Conservation (phyloP, 2,888 invertebrate genomes). For the Leptarthrus brevirostris region DNA sequence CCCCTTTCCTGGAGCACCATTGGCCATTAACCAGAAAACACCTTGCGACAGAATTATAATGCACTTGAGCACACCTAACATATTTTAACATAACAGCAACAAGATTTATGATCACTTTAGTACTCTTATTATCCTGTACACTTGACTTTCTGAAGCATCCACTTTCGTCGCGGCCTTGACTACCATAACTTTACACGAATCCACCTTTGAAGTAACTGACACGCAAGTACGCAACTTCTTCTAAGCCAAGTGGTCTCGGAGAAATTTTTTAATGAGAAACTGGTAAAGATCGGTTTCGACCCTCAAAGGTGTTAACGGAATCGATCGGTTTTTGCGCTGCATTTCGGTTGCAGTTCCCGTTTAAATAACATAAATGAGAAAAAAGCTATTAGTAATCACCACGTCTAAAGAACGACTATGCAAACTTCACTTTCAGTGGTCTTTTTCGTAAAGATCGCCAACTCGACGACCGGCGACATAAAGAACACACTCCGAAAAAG, state of each 20-base stretch:
- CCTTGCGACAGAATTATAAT: slow-evolving; percentile 26
- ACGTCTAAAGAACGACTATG: neutral
- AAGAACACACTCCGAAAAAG: neutral
- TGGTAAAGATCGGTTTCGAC: slow-evolving; percentile 6
- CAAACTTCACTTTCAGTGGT: slow-evolving; percentile 23
- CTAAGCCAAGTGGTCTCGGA: neutral
- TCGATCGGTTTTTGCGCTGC: too few relatives aligned
- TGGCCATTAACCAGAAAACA: slow-evolving; percentile 1
- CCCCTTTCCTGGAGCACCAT: slow-evolving; percentile 25
- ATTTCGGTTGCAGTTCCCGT: too few relatives aligned
- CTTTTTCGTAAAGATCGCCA: neutral
- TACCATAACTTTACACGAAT: neutral
- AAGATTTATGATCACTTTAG: slow-evolving; percentile 11
- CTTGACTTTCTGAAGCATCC: neutral
- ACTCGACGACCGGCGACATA: neutral
- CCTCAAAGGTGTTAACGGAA: too few relatives aligned
- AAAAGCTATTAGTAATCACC: too few relatives aligned
- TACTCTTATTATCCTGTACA: slow-evolving; percentile 22
- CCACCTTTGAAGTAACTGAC: neutral
- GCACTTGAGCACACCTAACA: neutral
- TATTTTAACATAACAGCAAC: slow-evolving; percentile 6
- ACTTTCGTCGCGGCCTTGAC: slow-evolving; percentile 8
- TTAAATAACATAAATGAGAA: too few relatives aligned
- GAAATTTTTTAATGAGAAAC: neutral
- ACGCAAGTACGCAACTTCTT: neutral